Percentiles rank a stretch among this genome's conserved stretches.
Evolutionary conservation across 2,113 vertebrate genomes (phyloP).

Genomic region (Bos javanicus): DNA sequence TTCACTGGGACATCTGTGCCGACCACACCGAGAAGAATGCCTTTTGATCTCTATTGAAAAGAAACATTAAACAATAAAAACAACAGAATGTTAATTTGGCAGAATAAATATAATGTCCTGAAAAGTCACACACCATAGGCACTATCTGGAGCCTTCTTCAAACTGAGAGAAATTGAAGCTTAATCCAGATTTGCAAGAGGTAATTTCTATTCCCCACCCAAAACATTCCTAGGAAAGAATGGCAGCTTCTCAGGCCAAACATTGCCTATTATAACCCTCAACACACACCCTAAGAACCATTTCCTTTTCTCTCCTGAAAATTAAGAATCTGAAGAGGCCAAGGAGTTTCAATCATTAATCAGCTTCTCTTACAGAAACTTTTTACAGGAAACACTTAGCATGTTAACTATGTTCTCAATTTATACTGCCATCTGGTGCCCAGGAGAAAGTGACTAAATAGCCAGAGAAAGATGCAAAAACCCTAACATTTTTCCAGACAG

Average conservation of each 20-base stretch:
- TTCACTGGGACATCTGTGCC: conserved; percentile 98
- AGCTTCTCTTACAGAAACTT: conserved; percentile 20
- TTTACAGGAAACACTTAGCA: conserved; percentile 11
- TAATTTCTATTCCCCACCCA: background rate
- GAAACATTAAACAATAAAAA: conserved; percentile 46
- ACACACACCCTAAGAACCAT: background rate
- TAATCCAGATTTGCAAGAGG: background rate
- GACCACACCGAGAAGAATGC: conserved; percentile 97
- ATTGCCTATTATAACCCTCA: background rate
- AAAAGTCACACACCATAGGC: conserved; percentile 20
- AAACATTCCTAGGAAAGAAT: background rate
- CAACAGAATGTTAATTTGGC: background rate
- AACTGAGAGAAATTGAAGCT: conserved; percentile 47
- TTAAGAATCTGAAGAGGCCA: background rate
- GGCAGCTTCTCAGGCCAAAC: background rate
- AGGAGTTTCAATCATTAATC: background rate
- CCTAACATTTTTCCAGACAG: background rate
- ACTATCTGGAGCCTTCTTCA: background rate
- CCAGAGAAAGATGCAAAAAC: background rate
- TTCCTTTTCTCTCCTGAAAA: conserved; percentile 41
- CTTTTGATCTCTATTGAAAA: conserved; percentile 89
- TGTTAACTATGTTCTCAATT: conserved; percentile 22
- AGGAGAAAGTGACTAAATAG: background rate
- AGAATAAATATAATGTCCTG: conserved; percentile 16
- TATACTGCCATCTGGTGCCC: conserved; percentile 22